Evolutionary conservation across 2,113 vertebrate genomes (phyloP), one percentile per base, ranked within the genome.

Genomic region (Melanocharis versteri): DNA sequence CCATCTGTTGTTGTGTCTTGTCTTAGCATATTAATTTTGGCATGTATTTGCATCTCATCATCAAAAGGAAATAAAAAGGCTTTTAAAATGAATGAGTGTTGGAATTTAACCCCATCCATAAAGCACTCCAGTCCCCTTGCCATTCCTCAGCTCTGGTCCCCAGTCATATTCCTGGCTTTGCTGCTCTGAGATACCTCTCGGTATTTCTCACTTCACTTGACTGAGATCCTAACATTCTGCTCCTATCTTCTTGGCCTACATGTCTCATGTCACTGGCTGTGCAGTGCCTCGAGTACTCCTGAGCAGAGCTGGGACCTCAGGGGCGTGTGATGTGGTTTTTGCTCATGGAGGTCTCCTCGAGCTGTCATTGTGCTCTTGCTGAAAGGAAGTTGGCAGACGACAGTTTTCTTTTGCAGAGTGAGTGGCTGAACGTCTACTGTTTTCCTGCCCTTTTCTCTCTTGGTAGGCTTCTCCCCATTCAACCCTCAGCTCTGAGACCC

Each of bases 21-120:
- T 87, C 84, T 90, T 75, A 79, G 73, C 40, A n/a, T 79, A 90
- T 91, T 83, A 93, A 69, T 94, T 94, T 75, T 89, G 73, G 53
- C 61, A 93, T 82, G 28, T 82, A 83, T 90, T 76, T 95, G 37
- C 40, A 79, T 90, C 48, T 20, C 17, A 33, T 61, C 53, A 90
- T 79, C 73, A 82, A 79, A 94, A 56, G 6, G 16, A 31, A 40
- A 62, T 21, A 76, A 87, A 76, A 72, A 85, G 6, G 0, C 35
- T 89, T 95, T 82, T 79, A 60, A 78, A 82, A 89, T 58, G 47
- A 89, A 79, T 40, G 9, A 53, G 5, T n/a, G 20, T 60, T 85
- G 27, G 40, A 85, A 85, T 79, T 93, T 64, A 75, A 85, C 35
- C 20, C 22, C 37, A 37, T n/a, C 44, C 40, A 42, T 79, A 72